Conservation (phyloP, 1,140 invertebrate genomes). For the Procambarus virginalis region DNA sequence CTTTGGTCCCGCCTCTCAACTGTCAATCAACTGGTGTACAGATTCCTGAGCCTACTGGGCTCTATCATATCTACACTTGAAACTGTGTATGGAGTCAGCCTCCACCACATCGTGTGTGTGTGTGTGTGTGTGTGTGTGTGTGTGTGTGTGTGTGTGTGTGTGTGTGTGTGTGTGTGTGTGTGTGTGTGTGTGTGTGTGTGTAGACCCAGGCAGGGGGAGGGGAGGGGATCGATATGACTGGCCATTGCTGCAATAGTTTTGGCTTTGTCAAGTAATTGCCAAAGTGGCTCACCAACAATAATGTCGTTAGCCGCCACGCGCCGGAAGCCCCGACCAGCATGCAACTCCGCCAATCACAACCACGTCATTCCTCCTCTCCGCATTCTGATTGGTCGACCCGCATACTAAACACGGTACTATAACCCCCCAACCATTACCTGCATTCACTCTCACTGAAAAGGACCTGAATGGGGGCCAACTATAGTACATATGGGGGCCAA, state of each 20-base stretch:
- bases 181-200: no score
- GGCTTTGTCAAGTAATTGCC: conserved; percentile 59
- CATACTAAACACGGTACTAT: neutral
- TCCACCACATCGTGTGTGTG: no score
- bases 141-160: conserved; percentile 24
- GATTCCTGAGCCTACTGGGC: no score
- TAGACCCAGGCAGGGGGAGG: neutral
- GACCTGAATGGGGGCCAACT: neutral
- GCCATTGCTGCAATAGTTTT: conserved; percentile 48
- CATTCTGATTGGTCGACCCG: conserved; percentile 28
- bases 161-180: conserved; percentile 17
- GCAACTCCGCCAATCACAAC: conserved; percentile 23
- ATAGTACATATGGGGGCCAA: neutral
- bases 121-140: neutral
- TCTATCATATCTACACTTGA: no score
- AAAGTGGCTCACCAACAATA: conserved; percentile 55
- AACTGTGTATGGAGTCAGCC: no score
- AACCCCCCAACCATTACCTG: neutral
- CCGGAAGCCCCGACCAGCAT: neutral
- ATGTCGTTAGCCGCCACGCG: conserved; percentile 57
- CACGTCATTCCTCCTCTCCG: neutral
- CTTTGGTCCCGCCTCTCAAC: no score
- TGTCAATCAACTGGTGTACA: no score
- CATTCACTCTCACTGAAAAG: neutral
- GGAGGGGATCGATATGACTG: conserved; percentile 33